Evolutionary conservation across 2,888 invertebrate species (phyloP), one percentile per base, ranked within the genome.

Genomic region (Liopterus haemorrhoidalis): DNA sequence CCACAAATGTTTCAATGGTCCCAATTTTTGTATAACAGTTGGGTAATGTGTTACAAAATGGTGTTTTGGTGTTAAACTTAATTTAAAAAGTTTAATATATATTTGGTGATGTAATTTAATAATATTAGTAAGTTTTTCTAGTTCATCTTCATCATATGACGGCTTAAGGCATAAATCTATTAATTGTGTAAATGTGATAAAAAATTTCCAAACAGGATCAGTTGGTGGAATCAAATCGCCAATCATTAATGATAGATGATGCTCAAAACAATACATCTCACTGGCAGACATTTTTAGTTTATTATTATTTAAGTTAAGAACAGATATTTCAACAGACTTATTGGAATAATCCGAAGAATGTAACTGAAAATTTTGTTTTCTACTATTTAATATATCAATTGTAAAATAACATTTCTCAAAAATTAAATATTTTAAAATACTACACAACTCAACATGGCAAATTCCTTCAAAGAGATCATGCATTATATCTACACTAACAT

Each of bases 391-490:
- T 22, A 38, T 14, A 14, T 51, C 37, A 8, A 51, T 12, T 8
- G 40, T 37, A 25, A 50, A 54, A 39, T 36, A 39, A 38, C 48
- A 42, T 19, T 43, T 24, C 16, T 52, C 46, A 18, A 16, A 9
- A 40, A 48, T 31, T 16, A 48, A 47, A 46, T 19, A 14, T 11
- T 37, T 40, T 20, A 49, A 28, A 24, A 48, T 39, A 31, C 14
- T 19, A 24, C 41, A 21, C 20, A 49, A 15, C 14, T 40, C 37
- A 30, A 25, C 37, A 8, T 15, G 18, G 18, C 46, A 42, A 25
- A 54, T 24, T n/a, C 54, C 54, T 33, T 56, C 54, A 32, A 54
- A 51, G 18, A 58, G 9, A 41, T 59, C 57, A 41, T 58, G 56
- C 54, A 55, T 55, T 19, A 55, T 48, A 47, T 59, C 58, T 20